A percentile compares a stretch with the other conserved stretches of the same genome.
Conservation (phyloP, 2,797 vertebrate genomes). For the Cirrhinus mrigala region DNA sequence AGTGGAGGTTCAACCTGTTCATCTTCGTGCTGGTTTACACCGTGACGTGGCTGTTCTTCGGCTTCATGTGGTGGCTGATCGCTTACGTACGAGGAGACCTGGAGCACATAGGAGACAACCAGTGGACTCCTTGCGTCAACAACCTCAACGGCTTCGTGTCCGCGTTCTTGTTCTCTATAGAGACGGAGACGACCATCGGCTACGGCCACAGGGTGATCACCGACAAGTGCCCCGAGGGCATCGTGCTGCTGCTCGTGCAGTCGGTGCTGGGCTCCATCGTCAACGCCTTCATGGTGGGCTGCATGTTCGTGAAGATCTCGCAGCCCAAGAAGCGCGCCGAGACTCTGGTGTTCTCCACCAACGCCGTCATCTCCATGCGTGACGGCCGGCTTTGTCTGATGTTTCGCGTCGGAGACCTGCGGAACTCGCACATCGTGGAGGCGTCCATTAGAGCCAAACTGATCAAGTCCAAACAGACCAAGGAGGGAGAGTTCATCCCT, state of each 20-base stretch:
- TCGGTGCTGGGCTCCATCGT: constrained; percentile 98
- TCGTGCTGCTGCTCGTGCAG: constrained; percentile 93
- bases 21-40: constrained; percentile 99
- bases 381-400: constrained; percentile 97
- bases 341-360: constrained; percentile 97
- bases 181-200: constrained; percentile 98
- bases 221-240: constrained; percentile 97
- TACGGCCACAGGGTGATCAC: constrained; percentile 99
- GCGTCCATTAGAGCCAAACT: constrained; percentile 97
- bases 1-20: constrained; percentile 97
- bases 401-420: constrained; percentile 97
- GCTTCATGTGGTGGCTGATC: constrained; percentile 99
- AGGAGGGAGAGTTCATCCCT: constrained; percentile 99
- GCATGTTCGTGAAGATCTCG: constrained; percentile 99
- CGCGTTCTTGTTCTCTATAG: constrained; percentile 98
- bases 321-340: constrained; percentile 99
- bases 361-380: constrained; percentile 96
- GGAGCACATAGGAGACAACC: constrained; percentile 90
- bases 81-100: constrained; percentile 95
- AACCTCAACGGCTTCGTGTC: constrained; percentile 98
- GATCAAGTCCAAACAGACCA: constrained; percentile 99
- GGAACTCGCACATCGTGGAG: constrained; percentile 99
- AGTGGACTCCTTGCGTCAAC: constrained; percentile 96
- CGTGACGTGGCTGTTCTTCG: constrained; percentile 97
- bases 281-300: constrained; percentile 99